Evolutionary conservation across 2,113 vertebrate genomes (phyloP).

Genomic region (Hippopotamus amphibius): DNA sequence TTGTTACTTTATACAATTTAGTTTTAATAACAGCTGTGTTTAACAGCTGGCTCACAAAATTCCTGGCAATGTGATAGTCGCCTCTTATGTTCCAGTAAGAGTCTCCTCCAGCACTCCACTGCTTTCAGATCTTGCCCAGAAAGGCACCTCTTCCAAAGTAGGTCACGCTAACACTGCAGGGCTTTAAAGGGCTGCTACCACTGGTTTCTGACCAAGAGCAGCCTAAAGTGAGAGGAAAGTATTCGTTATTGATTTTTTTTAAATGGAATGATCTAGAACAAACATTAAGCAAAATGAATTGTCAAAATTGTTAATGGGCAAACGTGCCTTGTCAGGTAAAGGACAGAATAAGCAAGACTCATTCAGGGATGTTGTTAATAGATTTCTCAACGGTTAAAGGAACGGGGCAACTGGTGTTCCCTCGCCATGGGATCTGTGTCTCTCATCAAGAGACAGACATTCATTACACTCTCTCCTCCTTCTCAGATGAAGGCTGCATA

Average conservation of each 20-base stretch:
- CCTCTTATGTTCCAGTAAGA: not conserved
- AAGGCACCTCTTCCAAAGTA: not conserved
- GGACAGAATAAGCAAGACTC: not conserved
- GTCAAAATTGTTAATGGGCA: not conserved
- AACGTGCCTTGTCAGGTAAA: not conserved
- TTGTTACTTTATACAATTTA: not conserved
- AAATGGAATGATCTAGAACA: not conserved
- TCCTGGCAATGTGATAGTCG: not conserved
- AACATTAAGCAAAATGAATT: not conserved
- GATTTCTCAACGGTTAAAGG: not conserved
- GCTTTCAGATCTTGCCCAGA: not conserved
- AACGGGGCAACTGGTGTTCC: not conserved
- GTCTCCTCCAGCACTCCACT: not conserved
- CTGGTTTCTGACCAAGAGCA: not conserved
- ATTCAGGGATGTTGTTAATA: not conserved
- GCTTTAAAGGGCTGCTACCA: not conserved
- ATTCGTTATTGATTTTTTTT: not conserved
- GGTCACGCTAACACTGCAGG: not conserved
- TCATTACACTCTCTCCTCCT: not conserved
- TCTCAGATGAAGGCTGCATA: not conserved
- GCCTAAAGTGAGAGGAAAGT: not conserved
- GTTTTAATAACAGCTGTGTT: not conserved
- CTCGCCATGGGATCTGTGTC: not conserved
- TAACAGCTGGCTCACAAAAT: not conserved
- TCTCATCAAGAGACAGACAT: not conserved